A percentile compares a stretch with the other conserved stretches of the same genome.
These are phyloP conservation scores for Elephas maximus DNA, from an alignment of 2,113 vertebrate genomes.

Conservation along the genomic window DNA sequence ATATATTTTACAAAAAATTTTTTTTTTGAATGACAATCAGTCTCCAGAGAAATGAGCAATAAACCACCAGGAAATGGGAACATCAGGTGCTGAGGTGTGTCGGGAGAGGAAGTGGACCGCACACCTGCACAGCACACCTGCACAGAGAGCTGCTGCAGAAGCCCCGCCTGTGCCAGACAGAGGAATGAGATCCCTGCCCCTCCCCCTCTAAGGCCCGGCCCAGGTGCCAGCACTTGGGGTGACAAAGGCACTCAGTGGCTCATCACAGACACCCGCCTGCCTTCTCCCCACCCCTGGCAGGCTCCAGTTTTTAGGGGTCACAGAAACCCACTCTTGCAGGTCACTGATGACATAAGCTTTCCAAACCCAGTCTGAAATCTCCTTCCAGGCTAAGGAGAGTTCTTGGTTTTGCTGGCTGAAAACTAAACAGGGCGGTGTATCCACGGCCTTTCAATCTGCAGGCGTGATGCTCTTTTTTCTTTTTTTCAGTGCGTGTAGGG, in stretches of 20 bases:
- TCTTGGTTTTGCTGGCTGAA: conserved; percentile 21
- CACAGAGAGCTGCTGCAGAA: background rate
- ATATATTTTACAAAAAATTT: background rate
- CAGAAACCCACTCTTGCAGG: background rate
- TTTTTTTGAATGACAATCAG: background rate
- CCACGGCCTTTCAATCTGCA: background rate
- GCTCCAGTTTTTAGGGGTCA: background rate
- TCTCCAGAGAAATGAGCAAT: background rate
- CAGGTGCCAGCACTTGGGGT: background rate
- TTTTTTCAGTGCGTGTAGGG: background rate
- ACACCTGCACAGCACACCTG: no score
- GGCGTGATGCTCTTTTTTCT: background rate
- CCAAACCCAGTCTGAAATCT: background rate
- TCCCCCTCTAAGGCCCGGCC: background rate
- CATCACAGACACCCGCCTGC: background rate
- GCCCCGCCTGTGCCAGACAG: background rate
- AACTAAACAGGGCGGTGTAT: background rate
- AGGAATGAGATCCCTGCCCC: background rate
- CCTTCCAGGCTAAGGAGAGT: background rate
- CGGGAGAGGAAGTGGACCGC: background rate
- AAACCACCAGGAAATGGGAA: background rate
- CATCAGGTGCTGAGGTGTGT: background rate
- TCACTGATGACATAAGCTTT: background rate
- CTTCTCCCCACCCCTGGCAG: background rate
- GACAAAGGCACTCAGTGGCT: background rate